Evolutionary conservation across 2,888 invertebrate species (phyloP).

Genomic region (Pandemis heparana): DNA sequence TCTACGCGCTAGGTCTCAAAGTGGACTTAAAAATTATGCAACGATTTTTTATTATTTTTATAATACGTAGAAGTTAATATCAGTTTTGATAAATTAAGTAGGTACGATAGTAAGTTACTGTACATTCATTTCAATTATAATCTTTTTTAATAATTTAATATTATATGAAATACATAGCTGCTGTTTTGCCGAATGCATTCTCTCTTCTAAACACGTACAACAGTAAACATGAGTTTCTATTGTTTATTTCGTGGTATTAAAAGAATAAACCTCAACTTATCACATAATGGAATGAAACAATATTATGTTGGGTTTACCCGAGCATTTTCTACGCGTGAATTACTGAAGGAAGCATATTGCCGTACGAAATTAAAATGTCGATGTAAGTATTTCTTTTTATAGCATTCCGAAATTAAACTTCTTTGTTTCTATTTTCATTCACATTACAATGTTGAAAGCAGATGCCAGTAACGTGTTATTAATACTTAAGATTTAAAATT

Average conservation of each 20-base stretch:
- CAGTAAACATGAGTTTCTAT: constrained; percentile 54
- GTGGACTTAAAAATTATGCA: constrained; percentile 49
- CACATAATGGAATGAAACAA: constrained; percentile 54
- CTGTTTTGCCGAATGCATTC: constrained; percentile 27
- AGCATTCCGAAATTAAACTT: constrained; percentile 39
- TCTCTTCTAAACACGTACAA: constrained; percentile 25
- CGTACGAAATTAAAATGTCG: constrained; percentile 89
- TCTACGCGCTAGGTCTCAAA: not conserved
- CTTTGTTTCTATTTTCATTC: constrained; percentile 20
- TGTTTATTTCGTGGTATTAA: constrained; percentile 56
- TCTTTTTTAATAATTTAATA: not conserved
- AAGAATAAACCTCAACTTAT: constrained; percentile 59
- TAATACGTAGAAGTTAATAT: constrained; percentile 4
- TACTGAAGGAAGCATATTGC: constrained; percentile 87
- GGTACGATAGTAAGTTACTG: not conserved
- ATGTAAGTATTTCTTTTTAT: constrained; percentile 84
- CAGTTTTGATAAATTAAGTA: not conserved
- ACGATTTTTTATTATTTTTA: constrained; percentile 49
- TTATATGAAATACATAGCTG: constrained; percentile 1
- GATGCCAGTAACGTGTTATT: not conserved
- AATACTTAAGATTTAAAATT: no score
- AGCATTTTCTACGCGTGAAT: constrained; percentile 72
- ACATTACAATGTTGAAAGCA: not conserved
- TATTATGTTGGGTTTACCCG: constrained; percentile 50
- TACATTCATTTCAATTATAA: not conserved